Percentiles rank a stretch among this genome's conserved stretches.
These are phyloP conservation scores for Peromyscus maniculatus DNA, from an alignment of 2,113 vertebrate species.

Conservation along the genomic window DNA sequence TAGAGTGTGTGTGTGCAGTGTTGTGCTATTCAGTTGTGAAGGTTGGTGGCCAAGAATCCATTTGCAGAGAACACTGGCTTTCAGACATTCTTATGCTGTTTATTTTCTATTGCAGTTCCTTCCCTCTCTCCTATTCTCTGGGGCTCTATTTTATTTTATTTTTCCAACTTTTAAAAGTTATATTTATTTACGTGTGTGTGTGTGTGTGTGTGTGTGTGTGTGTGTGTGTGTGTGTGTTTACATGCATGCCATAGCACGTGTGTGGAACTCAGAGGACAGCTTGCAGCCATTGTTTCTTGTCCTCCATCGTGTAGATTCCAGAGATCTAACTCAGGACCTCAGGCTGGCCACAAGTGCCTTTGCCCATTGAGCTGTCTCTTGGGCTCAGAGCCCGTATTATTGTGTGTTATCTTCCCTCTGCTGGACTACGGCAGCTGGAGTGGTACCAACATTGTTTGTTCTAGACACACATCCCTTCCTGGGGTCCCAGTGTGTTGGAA, in stretches of 20 bases:
- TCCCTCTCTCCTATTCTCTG: background rate
- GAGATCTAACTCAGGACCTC: background rate
- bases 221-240: background rate
- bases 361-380: background rate
- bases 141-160: background rate
- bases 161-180: background rate
- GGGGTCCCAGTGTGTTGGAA: accelerated
- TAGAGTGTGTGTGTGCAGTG: background rate
- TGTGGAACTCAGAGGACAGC: background rate
- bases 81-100: background rate
- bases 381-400: background rate
- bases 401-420: background rate
- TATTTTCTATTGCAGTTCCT: background rate
- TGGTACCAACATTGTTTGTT: background rate
- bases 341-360: background rate
- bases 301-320: background rate
- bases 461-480: too few relatives aligned
- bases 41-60: background rate
- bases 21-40: background rate
- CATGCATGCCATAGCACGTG: background rate
- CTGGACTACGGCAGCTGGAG: background rate
- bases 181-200: background rate
- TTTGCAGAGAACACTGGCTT: background rate
- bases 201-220: too few relatives aligned
- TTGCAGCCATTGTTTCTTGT: background rate